Evolutionary conservation across 1,140 invertebrate species (phyloP), one percentile per base, ranked within the genome.

Genomic region (Atopsyche davidsoni): DNA sequence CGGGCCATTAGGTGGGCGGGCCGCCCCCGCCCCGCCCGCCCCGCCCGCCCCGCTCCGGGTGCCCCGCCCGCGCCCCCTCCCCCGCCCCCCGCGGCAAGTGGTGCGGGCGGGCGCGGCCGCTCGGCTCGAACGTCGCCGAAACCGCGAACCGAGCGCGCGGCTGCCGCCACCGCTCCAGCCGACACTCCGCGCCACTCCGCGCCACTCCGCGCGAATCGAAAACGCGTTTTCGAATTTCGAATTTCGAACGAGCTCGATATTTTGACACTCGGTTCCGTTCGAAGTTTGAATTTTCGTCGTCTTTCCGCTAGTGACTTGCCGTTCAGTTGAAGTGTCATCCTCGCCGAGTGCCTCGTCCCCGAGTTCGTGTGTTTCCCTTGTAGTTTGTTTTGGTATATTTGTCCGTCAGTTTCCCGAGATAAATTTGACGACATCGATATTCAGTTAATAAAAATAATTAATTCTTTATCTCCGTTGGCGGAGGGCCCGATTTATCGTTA

Each of bases 61-160:
- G 14, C 24, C 38, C 47, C 47, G 40, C 44, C 47, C 19, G 19
- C 32, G 25, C 46, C 23, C 46, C 16, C 34, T 16, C 36, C 51
- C 40, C 46, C 47, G 24, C 21, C 46, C 47, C 17, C 21, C 63
- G 62, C 60, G 53, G 47, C 24, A 32, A 38, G 51, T 42, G 36
- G 49, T 50, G 59, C 53, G 61, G 63, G 65, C 62, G 41, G 25
- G 10, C 7, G n/a, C 28, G 31, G 48, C 48, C n/a, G 48, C 63
- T 66, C 62, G 41, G 57, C 63, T 66, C 62, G 41, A 28, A 19
- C 7, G n/a, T 25, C 40, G 48, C 48, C n/a, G 48, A 40, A 51
- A 21, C 61, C 63, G 62, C 61, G 63, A 63, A 67, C 62, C 64
- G 64, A 64, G 63, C 66, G 65, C 68, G 65, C 67, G 65, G 65